These are phyloP conservation scores for Dendrocincla tyrannina DNA, from an alignment of 2,797 vertebrate species.

Conservation along the genomic window DNA sequence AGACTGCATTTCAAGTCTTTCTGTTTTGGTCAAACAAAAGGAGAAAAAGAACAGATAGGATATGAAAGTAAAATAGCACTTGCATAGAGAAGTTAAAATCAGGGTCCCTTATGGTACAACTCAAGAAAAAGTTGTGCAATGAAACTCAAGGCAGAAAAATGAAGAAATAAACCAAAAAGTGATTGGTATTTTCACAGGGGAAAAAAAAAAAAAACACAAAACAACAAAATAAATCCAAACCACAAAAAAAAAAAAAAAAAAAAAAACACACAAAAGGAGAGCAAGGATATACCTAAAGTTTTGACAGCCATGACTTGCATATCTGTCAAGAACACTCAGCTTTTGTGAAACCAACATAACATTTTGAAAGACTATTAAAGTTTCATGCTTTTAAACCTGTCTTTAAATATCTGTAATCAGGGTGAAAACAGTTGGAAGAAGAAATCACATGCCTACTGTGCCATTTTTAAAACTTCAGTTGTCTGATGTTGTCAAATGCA, in stretches of 20 bases:
- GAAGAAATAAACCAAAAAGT: neutral
- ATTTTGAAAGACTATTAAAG: neutral
- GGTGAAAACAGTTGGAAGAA: conserved; percentile 11
- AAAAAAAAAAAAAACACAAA: neutral
- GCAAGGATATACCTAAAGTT: neutral
- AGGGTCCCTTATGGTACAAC: neutral
- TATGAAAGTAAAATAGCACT: neutral
- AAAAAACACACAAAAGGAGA: neutral
- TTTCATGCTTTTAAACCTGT: neutral
- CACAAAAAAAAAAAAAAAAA: neutral
- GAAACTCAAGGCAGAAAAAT: neutral
- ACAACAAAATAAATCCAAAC: no score
- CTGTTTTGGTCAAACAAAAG: neutral
- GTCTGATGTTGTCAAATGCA: conserved; percentile 12
- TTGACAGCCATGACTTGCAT: neutral
- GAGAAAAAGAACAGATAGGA: neutral
- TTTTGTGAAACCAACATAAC: neutral
- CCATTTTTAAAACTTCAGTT: conserved; percentile 21
- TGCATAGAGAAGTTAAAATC: neutral
- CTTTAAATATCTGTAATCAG: conserved; percentile 29
- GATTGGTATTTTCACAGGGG: neutral
- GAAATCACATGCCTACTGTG: neutral
- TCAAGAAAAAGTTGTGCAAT: neutral
- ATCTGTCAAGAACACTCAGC: neutral
- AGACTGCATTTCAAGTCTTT: neutral